phyloP scores from a whole-genome alignment of 2,797 vertebrate species.

The Corythornis leucogaster region DNA sequence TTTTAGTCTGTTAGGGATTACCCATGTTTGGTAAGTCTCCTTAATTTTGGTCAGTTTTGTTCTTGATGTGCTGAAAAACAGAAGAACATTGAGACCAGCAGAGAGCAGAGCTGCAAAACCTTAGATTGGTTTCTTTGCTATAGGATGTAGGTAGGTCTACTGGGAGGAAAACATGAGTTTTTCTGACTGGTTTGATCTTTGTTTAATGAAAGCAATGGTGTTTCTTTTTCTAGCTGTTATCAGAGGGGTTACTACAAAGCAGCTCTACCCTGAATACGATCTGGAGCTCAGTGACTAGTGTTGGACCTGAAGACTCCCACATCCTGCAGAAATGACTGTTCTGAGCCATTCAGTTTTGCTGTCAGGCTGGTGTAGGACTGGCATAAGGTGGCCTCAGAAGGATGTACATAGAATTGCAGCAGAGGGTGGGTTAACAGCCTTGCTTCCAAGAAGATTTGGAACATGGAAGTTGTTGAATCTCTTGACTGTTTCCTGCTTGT shows the following conservation, averaged over 20 bases:
- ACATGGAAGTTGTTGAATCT: background rate
- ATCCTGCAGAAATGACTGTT: background rate
- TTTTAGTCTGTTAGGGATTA: background rate
- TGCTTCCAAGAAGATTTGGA: background rate
- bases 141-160: background rate
- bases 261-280: constrained; percentile 90
- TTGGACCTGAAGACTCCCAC: background rate
- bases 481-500: background rate
- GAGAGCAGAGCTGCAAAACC: background rate
- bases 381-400: background rate
- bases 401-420: background rate
- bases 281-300: constrained; percentile 88
- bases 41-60: background rate
- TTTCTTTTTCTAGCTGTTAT: constrained; percentile 82
- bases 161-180: background rate
- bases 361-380: background rate
- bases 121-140: background rate
- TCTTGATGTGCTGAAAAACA: background rate
- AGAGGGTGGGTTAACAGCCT: background rate
- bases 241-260: constrained; percentile 90
- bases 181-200: background rate
- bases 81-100: background rate
- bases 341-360: background rate
- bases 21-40: background rate
- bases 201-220: background rate